Percentiles rank a stretch among this genome's conserved stretches.
phyloP scores from a whole-genome alignment of 2,113 vertebrate genomes.

The Antechinus stuartii region DNA sequence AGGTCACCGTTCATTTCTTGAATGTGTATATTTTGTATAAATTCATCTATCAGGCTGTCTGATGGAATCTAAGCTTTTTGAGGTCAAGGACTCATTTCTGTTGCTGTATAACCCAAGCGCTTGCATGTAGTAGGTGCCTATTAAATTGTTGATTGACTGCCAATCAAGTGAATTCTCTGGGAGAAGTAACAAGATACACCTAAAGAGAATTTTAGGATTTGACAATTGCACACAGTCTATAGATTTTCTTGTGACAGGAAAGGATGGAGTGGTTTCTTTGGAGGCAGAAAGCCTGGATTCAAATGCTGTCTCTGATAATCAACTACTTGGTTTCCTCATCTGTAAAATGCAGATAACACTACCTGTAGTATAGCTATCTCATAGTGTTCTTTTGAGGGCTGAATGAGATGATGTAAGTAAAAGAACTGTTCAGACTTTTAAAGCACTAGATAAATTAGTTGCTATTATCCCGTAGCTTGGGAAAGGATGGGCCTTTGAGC shows the following conservation, averaged over 20 bases:
- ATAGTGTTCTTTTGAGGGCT: not conserved
- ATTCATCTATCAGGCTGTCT: not conserved
- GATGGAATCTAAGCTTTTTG: not conserved
- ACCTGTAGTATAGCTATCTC: not conserved
- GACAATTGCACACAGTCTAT: not conserved
- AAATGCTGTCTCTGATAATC: not conserved
- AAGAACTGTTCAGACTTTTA: not conserved
- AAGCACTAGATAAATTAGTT: not conserved
- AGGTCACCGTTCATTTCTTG: no score
- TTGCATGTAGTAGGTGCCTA: not conserved
- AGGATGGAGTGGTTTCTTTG: not conserved
- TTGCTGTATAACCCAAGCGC: not conserved
- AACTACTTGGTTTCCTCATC: not conserved
- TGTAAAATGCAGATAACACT: not conserved
- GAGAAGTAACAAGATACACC: not conserved
- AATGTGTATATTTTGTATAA: not conserved
- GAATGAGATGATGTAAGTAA: not conserved
- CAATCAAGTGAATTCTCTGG: not conserved
- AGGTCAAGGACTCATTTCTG: not conserved
- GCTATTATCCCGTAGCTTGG: not conserved
- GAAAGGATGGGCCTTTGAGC: constrained; percentile 75
- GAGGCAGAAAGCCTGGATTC: not conserved
- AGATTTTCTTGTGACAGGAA: not conserved
- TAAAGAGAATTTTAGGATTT: not conserved
- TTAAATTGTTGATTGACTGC: not conserved